A percentile compares a stretch with the other conserved stretches of the same genome.
Evolutionary conservation across 2,888 invertebrate species (phyloP).

Genomic region (Drosophila nigricruria): DNA sequence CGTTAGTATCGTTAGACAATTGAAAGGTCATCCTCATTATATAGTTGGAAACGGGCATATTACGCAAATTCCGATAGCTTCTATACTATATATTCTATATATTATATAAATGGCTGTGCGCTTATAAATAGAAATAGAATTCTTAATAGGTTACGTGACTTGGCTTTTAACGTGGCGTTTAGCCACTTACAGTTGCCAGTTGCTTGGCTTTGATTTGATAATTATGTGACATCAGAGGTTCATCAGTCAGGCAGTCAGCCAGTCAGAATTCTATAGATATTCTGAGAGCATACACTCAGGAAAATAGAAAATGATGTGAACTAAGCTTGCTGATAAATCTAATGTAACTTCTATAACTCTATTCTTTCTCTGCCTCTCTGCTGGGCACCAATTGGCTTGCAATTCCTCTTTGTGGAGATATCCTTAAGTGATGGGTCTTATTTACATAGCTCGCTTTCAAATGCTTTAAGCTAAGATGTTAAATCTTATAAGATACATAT

Average conservation of each 20-base stretch:
- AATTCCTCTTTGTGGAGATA: not conserved
- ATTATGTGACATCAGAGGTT: conserved; percentile 29
- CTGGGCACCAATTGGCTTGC: not conserved
- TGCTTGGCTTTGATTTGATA: conserved; percentile 7
- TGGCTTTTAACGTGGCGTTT: conserved; percentile 9
- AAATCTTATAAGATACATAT: not conserved
- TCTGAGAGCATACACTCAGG: not conserved
- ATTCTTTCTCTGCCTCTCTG: not conserved
- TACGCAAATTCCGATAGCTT: conserved; percentile 14
- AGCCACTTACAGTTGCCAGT: conserved; percentile 2
- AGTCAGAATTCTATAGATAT: conserved; percentile 1
- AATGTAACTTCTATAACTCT: not conserved
- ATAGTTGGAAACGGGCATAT: conserved; percentile 4
- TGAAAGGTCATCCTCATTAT: conserved; percentile 18
- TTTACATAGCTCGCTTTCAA: not conserved
- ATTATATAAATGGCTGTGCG: not conserved
- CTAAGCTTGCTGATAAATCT: not conserved
- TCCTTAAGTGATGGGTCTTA: not conserved
- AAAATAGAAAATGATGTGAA: not conserved
- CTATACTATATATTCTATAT: not conserved
- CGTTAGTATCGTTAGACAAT: not conserved
- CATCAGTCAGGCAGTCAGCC: not conserved
- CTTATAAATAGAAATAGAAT: conserved; percentile 35
- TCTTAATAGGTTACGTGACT: conserved; percentile 47
- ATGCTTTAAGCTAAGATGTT: not conserved